Evolutionary conservation across 1,140 invertebrate species (phyloP), one percentile per base, ranked within the genome.

Genomic region (Helicoverpa armigera): DNA sequence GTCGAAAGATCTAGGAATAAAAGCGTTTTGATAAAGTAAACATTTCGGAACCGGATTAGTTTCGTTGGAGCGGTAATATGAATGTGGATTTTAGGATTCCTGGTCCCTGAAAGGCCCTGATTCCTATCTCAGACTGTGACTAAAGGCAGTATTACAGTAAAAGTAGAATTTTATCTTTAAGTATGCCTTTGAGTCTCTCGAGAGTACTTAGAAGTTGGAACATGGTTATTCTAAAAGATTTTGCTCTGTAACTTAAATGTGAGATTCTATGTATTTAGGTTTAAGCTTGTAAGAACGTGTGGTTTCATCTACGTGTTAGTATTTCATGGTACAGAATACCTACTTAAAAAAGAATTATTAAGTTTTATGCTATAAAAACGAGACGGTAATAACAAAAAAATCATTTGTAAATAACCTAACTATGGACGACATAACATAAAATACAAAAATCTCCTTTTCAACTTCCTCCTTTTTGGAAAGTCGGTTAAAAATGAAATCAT

Each of bases 81-180:
- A 23, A 50, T 60, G 54, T 75, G 35, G 31, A 75, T 58, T 75
- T 75, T 75, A 75, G 56, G 54, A 54, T 75, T 60, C 35, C 23
- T 16, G 9, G 12, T 31, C 31, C 18, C 14, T 48, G 35, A 60
- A 75, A 75, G 16, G 11, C 10, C 35, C 31, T 75, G 72, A 75
- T 60, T 60, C n/a, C 51, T 75, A 60, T 75, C 72, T 48, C n/a
- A 16, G 18, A 61, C 48, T 74, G 35, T 16, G 35, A 11, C 72
- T 58, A 60, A 9, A 58, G 54, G 16, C 7, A 11, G 35, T 23
- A 43, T 50, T 35, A 56, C 16, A 60, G 29, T 48, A 29, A 23
- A 35, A 48, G 35, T 18, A 14, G 31, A 12, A 48, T 61, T 74
- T 58, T 60, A 74, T 74, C 31, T 74, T 73, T 12, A 58, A 29